Conservation (phyloP, 2,797 vertebrate genomes). For the Poecilia gillii region DNA sequence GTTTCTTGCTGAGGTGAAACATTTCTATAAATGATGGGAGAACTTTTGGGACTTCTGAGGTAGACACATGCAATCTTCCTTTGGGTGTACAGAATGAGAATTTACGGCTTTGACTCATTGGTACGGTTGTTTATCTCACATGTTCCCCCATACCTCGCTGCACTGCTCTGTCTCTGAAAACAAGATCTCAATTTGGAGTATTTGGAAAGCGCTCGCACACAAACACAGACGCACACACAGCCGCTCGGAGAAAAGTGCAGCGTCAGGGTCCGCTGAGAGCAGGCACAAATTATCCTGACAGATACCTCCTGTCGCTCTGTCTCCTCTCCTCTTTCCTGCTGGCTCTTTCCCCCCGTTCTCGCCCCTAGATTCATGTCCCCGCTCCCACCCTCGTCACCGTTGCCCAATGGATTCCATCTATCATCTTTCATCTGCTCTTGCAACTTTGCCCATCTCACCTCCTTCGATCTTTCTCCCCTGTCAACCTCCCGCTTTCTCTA, state of each 20-base stretch:
- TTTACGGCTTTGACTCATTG: conserved; percentile 11
- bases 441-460: conserved; percentile 35
- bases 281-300: conserved; percentile 78
- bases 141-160: conserved; percentile 47
- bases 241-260: conserved; percentile 70
- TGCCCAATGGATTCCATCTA: conserved; percentile 57
- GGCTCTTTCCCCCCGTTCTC: conserved; percentile 30
- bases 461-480: conserved; percentile 13
- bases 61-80: background rate
- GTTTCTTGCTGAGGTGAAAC: background rate
- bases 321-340: conserved; percentile 50
- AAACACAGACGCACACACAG: conserved; percentile 40
- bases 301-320: conserved; percentile 53
- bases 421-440: conserved; percentile 62
- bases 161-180: conserved; percentile 48
- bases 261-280: conserved; percentile 76
- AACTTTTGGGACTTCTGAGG: background rate
- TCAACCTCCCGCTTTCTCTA: conserved; percentile 12
- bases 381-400: conserved; percentile 29
- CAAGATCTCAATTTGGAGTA: conserved; percentile 65
- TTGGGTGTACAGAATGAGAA: background rate
- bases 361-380: conserved; percentile 43
- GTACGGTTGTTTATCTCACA: conserved; percentile 33
- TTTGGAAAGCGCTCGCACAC: conserved; percentile 47
- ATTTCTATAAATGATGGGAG: background rate